A percentile compares a stretch with the other conserved stretches of the same genome.
phyloP scores from a whole-genome alignment of 1,140 invertebrate genomes.

The Coenobita brevimanus region DNA sequence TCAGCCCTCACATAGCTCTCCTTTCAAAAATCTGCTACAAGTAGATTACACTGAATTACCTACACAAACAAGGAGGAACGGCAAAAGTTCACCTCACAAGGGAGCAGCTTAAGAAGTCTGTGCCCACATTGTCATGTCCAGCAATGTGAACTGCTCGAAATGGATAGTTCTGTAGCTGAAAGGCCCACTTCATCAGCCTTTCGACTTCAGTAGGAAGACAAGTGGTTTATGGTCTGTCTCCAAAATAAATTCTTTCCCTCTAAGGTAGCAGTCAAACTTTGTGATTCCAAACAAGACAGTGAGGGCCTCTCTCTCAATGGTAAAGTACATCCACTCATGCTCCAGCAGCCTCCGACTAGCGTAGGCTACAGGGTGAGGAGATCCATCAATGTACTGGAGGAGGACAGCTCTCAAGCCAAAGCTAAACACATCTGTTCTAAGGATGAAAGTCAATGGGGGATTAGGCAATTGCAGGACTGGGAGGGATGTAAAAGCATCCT shows the following conservation, averaged over 20 bases:
- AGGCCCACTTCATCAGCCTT: slow-evolving; percentile 8
- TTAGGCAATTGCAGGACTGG: slow-evolving; percentile 1
- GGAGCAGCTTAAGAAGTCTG: slow-evolving; percentile 33
- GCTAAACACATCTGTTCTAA: too few relatives aligned
- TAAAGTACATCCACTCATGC: background rate
- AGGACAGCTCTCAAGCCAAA: too few relatives aligned
- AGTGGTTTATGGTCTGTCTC: slow-evolving; percentile 40
- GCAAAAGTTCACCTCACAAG: too few relatives aligned
- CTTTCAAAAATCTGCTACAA: too few relatives aligned
- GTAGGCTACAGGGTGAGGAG: slow-evolving; percentile 24
- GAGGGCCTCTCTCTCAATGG: slow-evolving; percentile 36
- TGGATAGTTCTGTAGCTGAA: background rate
- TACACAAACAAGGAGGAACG: too few relatives aligned
- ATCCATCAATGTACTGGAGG: too few relatives aligned
- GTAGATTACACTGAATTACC: too few relatives aligned
- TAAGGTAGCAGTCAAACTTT: slow-evolving; percentile 28
- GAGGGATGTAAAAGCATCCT: background rate
- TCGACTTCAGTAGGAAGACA: slow-evolving; percentile 13
- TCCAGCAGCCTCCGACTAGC: slow-evolving; percentile 45
- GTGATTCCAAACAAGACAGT: slow-evolving; percentile 22
- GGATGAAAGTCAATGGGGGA: too few relatives aligned
- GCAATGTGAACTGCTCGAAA: slow-evolving; percentile 26
- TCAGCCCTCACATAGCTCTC: too few relatives aligned
- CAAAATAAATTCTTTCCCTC: slow-evolving; percentile 33
- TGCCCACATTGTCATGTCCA: slow-evolving; percentile 34